These are phyloP conservation scores for Papilio glaucus DNA, from an alignment of 1,140 invertebrate species.

Conservation along the genomic window DNA sequence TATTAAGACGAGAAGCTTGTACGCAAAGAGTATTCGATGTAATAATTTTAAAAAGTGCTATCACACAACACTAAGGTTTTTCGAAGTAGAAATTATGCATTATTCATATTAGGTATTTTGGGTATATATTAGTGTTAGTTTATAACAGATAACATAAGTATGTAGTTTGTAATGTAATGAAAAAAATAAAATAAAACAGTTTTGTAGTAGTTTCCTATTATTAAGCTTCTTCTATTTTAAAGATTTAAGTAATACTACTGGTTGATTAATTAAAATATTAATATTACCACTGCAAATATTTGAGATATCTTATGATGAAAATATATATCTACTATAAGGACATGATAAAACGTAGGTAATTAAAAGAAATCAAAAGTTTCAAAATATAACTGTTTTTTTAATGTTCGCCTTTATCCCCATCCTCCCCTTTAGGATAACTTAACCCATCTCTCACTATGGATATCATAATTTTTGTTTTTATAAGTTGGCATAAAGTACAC, in stretches of 20 bases:
- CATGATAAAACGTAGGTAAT: constrained; percentile 85
- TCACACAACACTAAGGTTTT: constrained; percentile 77
- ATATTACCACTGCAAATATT: constrained; percentile 85
- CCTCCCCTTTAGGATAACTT: constrained; percentile 53
- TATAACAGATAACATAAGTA: constrained; percentile 81
- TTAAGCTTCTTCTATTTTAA: constrained; percentile 84
- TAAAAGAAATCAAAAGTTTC: constrained; percentile 84
- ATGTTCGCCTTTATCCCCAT: constrained; percentile 61
- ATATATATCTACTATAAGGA: constrained; percentile 84
- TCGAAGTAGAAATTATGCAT: constrained; percentile 82
- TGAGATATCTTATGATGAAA: constrained; percentile 84
- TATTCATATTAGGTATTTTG: constrained; percentile 84
- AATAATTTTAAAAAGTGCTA: constrained; percentile 71
- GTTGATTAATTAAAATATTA: constrained; percentile 84
- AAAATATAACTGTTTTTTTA: constrained; percentile 82
- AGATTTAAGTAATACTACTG: constrained; percentile 83
- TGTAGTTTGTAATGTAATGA: constrained; percentile 82
- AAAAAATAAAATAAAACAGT: constrained; percentile 68
- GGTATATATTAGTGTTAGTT: constrained; percentile 83
- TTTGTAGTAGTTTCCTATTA: constrained; percentile 83
- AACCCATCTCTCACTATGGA: constrained; percentile 41
- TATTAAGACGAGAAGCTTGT: constrained; percentile 77
- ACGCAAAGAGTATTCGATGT: constrained; percentile 74
- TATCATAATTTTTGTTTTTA: constrained; percentile 82
- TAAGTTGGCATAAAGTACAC: constrained; percentile 53